phyloP scores from a whole-genome alignment of 2,797 vertebrate species.

The Galago senegalensis region DNA sequence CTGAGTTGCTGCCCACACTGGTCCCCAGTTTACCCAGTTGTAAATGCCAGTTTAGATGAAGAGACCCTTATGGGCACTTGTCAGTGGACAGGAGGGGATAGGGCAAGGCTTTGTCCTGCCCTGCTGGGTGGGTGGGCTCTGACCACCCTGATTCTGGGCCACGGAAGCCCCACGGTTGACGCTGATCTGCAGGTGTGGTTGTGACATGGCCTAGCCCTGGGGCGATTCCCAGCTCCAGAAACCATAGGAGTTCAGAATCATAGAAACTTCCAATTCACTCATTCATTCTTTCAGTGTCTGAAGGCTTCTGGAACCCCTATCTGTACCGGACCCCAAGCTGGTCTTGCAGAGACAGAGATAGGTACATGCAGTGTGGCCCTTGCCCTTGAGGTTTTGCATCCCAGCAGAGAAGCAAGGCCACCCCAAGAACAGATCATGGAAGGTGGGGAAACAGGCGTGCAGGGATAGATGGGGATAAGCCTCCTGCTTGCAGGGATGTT shows the following conservation, averaged over 20 bases:
- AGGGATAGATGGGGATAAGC: accelerated
- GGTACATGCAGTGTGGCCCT: accelerated
- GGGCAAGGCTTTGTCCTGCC: background rate
- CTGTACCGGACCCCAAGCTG: background rate
- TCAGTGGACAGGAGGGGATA: too few relatives aligned
- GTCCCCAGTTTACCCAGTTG: background rate
- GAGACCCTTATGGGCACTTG: background rate
- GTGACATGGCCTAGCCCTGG: accelerated
- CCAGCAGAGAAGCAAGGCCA: background rate
- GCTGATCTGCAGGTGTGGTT: background rate
- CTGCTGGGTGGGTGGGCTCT: accelerated
- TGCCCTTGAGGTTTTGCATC: background rate
- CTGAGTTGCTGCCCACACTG: background rate
- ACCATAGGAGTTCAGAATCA: background rate
- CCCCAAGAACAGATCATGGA: background rate
- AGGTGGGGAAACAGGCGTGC: accelerated
- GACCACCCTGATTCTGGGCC: background rate
- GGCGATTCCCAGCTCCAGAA: background rate
- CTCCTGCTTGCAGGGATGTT: accelerated
- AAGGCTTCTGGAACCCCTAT: background rate
- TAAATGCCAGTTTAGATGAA: background rate
- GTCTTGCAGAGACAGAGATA: background rate
- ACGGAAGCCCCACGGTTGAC: background rate
- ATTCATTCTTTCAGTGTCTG: accelerated
- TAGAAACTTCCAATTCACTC: accelerated